A percentile compares a stretch with the other conserved stretches of the same genome.
Conservation (phyloP, 2,113 vertebrate species). For the Odontophorus gujanensis region DNA sequence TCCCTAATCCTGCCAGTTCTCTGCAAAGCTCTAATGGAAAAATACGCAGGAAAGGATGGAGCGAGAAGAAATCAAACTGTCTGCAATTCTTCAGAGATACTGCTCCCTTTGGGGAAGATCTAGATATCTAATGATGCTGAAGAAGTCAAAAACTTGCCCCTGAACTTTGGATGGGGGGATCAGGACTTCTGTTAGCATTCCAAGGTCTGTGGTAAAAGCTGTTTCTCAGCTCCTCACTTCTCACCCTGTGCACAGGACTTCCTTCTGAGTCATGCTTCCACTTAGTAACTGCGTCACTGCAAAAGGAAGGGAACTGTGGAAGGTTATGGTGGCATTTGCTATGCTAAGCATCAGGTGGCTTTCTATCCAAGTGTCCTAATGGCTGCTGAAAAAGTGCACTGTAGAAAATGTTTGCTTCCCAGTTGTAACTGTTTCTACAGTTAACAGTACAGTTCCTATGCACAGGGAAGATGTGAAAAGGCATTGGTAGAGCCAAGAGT, state of each 20-base stretch:
- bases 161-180: neutral
- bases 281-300: neutral
- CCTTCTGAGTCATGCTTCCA: neutral
- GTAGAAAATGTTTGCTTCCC: neutral
- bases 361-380: slow-evolving; percentile 33
- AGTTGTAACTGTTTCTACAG: neutral
- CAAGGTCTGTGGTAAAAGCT: neutral
- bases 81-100: neutral
- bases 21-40: slow-evolving; percentile 12
- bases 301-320: neutral
- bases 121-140: neutral
- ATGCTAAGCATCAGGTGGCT: neutral
- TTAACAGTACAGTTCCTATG: neutral
- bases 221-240: neutral
- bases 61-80: neutral
- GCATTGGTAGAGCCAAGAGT: neutral
- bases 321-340: slow-evolving; percentile 2
- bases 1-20: neutral
- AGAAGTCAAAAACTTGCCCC: neutral
- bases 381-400: slow-evolving; percentile 27
- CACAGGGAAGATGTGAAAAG: neutral
- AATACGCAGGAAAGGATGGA: slow-evolving; percentile 3
- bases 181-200: neutral
- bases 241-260: neutral
- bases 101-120: neutral